phyloP scores from a whole-genome alignment of 2,797 vertebrate genomes.

The Vipera latastei region DNA sequence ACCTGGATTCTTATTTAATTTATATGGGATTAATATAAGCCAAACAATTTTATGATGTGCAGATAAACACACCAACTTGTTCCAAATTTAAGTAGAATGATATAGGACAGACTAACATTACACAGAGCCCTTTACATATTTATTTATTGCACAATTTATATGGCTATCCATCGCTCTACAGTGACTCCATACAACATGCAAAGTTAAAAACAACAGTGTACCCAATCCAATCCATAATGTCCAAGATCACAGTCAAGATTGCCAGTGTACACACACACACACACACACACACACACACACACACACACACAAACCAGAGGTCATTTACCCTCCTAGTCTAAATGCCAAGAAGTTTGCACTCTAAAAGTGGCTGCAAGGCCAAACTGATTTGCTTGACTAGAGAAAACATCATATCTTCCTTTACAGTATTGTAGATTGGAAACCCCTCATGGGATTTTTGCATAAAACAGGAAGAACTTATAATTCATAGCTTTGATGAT shows the following conservation, averaged over 20 bases:
- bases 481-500: neutral
- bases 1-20: neutral
- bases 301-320: neutral
- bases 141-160: neutral
- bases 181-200: neutral
- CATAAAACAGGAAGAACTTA: neutral
- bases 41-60: neutral
- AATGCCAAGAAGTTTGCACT: neutral
- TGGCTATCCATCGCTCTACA: neutral
- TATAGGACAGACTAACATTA: neutral
- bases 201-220: neutral
- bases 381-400: neutral
- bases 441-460: neutral
- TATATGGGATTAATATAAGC: neutral
- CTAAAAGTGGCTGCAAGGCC: neutral
- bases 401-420: neutral
- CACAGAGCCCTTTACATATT: neutral
- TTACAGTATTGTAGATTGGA: neutral
- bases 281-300: no score
- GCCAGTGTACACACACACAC: neutral
- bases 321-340: neutral
- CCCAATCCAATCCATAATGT: neutral
- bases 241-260: neutral
- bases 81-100: neutral
- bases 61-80: neutral